These are phyloP conservation scores for Pterocles gutturalis DNA, from an alignment of 2,113 vertebrate species.

Conservation along the genomic window DNA sequence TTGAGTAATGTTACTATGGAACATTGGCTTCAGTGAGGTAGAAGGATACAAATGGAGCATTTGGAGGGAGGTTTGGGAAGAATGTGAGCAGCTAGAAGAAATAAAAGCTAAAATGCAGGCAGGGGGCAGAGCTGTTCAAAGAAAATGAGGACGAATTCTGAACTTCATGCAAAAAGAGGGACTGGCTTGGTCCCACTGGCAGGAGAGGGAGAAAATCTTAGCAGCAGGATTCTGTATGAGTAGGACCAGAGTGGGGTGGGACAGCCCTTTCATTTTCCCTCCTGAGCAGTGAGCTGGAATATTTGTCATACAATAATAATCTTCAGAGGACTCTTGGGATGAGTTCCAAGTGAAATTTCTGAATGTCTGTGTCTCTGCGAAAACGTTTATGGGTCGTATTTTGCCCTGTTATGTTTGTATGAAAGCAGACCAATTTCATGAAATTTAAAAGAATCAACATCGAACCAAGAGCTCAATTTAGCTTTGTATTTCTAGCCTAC, in stretches of 20 bases:
- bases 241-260: neutral
- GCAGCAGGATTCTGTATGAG: neutral
- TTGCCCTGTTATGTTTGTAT: neutral
- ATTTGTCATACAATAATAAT: neutral
- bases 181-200: neutral
- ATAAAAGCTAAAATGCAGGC: slow-evolving; percentile 38
- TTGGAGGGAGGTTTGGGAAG: slow-evolving; percentile 11
- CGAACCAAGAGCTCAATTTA: neutral
- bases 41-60: slow-evolving; percentile 42
- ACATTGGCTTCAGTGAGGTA: slow-evolving; percentile 17
- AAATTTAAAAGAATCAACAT: neutral
- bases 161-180: slow-evolving; percentile 19
- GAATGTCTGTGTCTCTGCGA: neutral
- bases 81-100: slow-evolving; percentile 2
- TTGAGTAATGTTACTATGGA: slow-evolving; percentile 25
- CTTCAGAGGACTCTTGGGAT: neutral
- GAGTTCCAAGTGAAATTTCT: neutral
- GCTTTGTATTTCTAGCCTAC: slow-evolving; percentile 17
- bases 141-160: slow-evolving; percentile 43
- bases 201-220: neutral
- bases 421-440: neutral
- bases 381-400: neutral
- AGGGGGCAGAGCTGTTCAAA: slow-evolving; percentile 70
- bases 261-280: slow-evolving; percentile 5
- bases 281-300: slow-evolving; percentile 18